Evolutionary conservation across 2,888 invertebrate genomes (phyloP), one percentile per base, ranked within the genome.

Genomic region (Rapana venosa): DNA sequence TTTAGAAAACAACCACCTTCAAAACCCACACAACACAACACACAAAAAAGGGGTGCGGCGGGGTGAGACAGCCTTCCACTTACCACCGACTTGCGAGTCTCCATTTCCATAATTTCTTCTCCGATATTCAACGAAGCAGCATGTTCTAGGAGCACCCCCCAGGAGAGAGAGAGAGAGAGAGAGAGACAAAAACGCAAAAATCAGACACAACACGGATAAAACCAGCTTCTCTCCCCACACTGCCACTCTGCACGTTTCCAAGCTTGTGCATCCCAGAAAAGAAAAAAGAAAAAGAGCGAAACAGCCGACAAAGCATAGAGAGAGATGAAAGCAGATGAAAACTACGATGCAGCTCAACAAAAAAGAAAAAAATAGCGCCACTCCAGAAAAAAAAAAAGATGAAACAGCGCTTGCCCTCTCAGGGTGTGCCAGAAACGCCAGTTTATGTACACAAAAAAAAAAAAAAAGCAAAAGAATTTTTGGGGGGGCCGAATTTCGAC

Each of bases 91-190:
- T 90, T 91, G 88, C 90, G 90, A 35, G 88, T 90, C 79, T 89
- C 88, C 90, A 92, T 85, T 87, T 91, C 88, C 88, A 91, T 90
- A 88, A 92, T 92, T 90, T 91, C 90, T 87, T 91, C 91, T 30
- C 92, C 91, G 81, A 91, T 85, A 90, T 90, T 92, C 74, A 66
- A 56, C 56, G 83, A 36, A 47, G 36, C 58, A 66, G 88, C 36
- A 5, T 61, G 88, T 70, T 88, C 83, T 88, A 36, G 81, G 81
- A 35, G 22, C 56, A 26, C 61, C 58, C n/a, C n/a, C n/a, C n/a
- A n/a, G n/a, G n/a, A n/a, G n/a, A n/a, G n/a, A n/a, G n/a, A n/a
- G n/a, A n/a, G n/a, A n/a, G n/a, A n/a, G n/a, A n/a, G n/a, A n/a
- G n/a, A n/a, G 30, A 88, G 77, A 88, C 17, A 87, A 79, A 77